Conservation (phyloP, 2,797 vertebrate genomes). For the Lerista edwardsae region DNA sequence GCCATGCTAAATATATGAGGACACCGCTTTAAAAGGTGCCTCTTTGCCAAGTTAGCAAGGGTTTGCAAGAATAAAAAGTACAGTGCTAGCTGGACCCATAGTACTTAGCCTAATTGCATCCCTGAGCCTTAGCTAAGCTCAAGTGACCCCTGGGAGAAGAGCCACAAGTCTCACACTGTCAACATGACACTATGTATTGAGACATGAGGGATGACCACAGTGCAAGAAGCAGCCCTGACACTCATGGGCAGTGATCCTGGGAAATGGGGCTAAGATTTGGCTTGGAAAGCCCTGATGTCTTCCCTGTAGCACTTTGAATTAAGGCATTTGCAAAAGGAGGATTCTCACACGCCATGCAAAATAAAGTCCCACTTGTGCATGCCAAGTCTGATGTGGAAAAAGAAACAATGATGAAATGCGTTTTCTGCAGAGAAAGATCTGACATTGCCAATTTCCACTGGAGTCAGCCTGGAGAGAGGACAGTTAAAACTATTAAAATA, state of each 20-base stretch:
- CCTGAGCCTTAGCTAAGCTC: too few species aligned
- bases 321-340: slow-evolving; percentile 6
- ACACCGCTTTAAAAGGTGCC: too few species aligned
- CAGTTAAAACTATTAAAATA: slow-evolving; percentile 58
- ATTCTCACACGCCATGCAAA: slow-evolving; percentile 11
- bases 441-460: slow-evolving; percentile 29
- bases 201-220: not conserved
- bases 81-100: too few species aligned
- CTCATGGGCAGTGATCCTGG: not conserved
- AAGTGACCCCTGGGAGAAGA: too few species aligned
- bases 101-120: too few species aligned
- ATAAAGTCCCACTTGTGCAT: not conserved
- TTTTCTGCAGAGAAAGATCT: not conserved
- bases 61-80: too few species aligned
- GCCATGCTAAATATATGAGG: too few species aligned
- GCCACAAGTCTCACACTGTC: too few species aligned
- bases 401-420: slow-evolving; percentile 26
- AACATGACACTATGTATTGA: too few species aligned
- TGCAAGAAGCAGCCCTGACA: not conserved
- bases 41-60: too few species aligned
- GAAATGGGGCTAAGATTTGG: not conserved
- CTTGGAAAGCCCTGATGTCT: not conserved
- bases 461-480: slow-evolving; percentile 14
- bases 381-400: not conserved
- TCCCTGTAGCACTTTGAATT: not conserved